Percentiles rank a stretch among this genome's conserved stretches.
Conservation (phyloP, 2,797 vertebrate genomes). For the Oryzias dopingdopingensis region DNA sequence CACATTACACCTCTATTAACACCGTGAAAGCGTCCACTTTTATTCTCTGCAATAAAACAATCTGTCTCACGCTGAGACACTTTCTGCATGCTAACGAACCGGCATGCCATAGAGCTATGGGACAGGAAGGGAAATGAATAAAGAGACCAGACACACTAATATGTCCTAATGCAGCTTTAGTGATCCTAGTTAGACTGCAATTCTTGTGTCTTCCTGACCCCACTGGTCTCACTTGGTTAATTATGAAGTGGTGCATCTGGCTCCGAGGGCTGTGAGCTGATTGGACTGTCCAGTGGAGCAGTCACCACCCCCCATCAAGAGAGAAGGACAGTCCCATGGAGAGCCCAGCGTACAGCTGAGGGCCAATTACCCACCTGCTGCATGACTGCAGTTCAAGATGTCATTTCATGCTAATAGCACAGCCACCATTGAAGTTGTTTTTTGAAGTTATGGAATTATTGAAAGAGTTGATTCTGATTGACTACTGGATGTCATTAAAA, state of each 20-base stretch:
- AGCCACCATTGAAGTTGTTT: conserved; percentile 65
- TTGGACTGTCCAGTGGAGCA: conserved; percentile 43
- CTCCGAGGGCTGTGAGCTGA: conserved; percentile 54
- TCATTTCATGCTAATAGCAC: conserved; percentile 61
- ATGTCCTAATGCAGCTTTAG: conserved; percentile 8
- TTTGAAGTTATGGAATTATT: conserved; percentile 52
- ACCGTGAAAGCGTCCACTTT: conserved; percentile 52
- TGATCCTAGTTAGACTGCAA: conserved; percentile 30
- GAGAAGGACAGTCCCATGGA: conserved; percentile 59
- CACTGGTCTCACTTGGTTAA: conserved; percentile 56
- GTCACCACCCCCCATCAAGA: conserved; percentile 46
- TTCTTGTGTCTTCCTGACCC: conserved; percentile 30
- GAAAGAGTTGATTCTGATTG: conserved; percentile 34
- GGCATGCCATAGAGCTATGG: conserved; percentile 17
- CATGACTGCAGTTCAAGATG: conserved; percentile 52
- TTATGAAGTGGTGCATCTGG: conserved; percentile 61
- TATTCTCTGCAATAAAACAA: conserved; percentile 47
- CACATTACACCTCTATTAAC: conserved; percentile 73
- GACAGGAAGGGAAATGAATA: conserved; percentile 18
- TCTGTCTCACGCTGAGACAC: conserved; percentile 23
- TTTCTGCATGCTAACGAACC: conserved; percentile 29
- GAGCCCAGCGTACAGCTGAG: conserved; percentile 45
- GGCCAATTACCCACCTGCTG: conserved; percentile 76
- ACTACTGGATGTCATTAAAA: no score
- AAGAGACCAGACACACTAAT: conserved; percentile 4